Evolutionary conservation across 2,888 invertebrate species (phyloP), one percentile per base, ranked within the genome.

Genomic region (Drosophila dives): DNA sequence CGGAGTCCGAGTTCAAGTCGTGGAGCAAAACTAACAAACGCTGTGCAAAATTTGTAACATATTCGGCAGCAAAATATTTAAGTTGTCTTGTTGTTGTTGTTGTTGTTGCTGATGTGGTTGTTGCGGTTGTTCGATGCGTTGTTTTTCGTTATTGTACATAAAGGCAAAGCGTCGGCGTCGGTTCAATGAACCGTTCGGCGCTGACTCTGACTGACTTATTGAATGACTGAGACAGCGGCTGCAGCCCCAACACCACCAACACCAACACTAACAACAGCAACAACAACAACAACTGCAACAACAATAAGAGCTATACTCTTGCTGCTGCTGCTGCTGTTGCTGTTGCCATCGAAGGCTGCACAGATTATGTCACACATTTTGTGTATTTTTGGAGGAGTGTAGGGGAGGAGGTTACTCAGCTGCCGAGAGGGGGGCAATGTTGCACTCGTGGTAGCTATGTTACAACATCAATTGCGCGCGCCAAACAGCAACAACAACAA

Each of bases 391-490:
- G 75, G 83, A 86, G 90, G 86, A 85, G 83, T 87, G 76, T 66
- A 56, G 67, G 51, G 60, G 64, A 53, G 75, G 36, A 50, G 60
- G 42, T 42, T 36, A 34, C 56, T 51, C 60, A 62, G 78, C 67
- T 23, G 77, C 23, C 29, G 66, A 53, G 62, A 75, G 70, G 68
- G 42, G 36, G 40, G 64, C 84, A 61, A 77, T 90, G 90, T 85
- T 90, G 85, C 89, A 90, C 89, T 89, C 89, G 72, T 90, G 90
- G 86, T 86, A 90, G 89, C 89, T 83, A 89, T 90, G 90, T 86
- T 86, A 89, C 86, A 86, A 90, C 86, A 86, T 86, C 86, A 86
- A 90, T 90, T 89, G 90, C 86, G 86, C 89, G 85, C 90, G 86
- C 86, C 90, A 86, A 87, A 82, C 84, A 85, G 49, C 73, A 81